A percentile compares a stretch with the other conserved stretches of the same genome.
Evolutionary conservation across 2,888 invertebrate genomes (phyloP).

Genomic region (Erpobdella octoculata): DNA sequence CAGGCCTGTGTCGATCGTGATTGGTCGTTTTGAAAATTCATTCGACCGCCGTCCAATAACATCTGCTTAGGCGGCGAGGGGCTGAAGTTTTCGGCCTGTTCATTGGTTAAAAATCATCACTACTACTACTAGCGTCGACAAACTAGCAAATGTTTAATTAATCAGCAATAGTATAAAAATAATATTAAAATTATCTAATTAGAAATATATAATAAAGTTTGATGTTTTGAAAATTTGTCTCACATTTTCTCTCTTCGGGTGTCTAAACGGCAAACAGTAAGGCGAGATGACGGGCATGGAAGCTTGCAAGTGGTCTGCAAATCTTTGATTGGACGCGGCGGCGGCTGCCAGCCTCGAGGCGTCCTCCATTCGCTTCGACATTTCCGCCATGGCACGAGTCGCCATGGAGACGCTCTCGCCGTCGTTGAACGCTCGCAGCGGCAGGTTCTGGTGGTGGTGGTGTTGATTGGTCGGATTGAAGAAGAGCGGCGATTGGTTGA

Average conservation of each 20-base stretch:
- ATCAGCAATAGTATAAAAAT: neutral
- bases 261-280: neutral
- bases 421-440: neutral
- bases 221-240: too few species aligned
- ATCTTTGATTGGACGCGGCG: conserved; percentile 1
- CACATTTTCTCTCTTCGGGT: neutral
- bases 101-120: neutral
- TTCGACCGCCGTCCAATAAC: neutral
- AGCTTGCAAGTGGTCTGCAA: neutral
- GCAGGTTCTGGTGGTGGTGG: neutral
- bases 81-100: conserved; percentile 5
- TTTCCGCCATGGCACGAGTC: conserved; percentile 23
- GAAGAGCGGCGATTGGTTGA: neutral
- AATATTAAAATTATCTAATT: neutral
- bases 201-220: too few species aligned
- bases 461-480: too few species aligned
- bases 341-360: conserved; percentile 6
- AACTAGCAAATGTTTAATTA: neutral
- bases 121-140: neutral
- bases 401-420: conserved; percentile 17
- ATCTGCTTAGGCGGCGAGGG: conserved; percentile 13
- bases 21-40: conserved; percentile 11
- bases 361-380: conserved; percentile 22
- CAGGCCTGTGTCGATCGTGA: neutral
- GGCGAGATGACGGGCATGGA: neutral